A percentile compares a stretch with the other conserved stretches of the same genome.
phyloP scores from a whole-genome alignment of 2,113 vertebrate species.

The Manacus vitellinus region DNA sequence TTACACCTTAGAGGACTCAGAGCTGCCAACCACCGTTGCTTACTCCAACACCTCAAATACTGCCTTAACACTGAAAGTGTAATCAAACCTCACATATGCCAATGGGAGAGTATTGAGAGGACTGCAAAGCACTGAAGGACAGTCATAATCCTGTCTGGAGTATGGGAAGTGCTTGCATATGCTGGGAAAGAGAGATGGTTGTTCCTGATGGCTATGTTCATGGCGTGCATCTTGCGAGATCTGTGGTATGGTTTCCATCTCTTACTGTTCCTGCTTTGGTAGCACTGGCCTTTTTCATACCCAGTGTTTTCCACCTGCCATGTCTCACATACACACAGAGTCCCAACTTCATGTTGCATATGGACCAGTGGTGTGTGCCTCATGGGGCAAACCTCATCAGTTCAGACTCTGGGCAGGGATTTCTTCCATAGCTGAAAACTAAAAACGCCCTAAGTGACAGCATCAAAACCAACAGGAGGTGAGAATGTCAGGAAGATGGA shows the following conservation, averaged over 20 bases:
- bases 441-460: background rate
- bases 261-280: background rate
- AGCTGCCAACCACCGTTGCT: background rate
- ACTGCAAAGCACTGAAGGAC: background rate
- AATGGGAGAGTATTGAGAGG: accelerated
- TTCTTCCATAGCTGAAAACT: background rate
- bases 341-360: background rate
- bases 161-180: background rate
- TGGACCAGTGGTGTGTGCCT: accelerated
- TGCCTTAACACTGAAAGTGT: background rate
- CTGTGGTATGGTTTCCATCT: background rate
- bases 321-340: background rate
- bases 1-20: background rate
- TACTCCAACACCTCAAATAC: background rate
- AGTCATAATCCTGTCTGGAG: background rate
- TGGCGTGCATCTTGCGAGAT: background rate
- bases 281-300: background rate
- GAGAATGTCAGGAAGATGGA: background rate
- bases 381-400: background rate
- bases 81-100: background rate
- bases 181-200: background rate
- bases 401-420: background rate
- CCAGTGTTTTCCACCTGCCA: accelerated
- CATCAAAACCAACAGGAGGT: background rate
- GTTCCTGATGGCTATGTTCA: background rate